Evolutionary conservation across 53 echinoderm and acorn worm species (phyloP).

Genomic region (Glandiceps talaboti): DNA sequence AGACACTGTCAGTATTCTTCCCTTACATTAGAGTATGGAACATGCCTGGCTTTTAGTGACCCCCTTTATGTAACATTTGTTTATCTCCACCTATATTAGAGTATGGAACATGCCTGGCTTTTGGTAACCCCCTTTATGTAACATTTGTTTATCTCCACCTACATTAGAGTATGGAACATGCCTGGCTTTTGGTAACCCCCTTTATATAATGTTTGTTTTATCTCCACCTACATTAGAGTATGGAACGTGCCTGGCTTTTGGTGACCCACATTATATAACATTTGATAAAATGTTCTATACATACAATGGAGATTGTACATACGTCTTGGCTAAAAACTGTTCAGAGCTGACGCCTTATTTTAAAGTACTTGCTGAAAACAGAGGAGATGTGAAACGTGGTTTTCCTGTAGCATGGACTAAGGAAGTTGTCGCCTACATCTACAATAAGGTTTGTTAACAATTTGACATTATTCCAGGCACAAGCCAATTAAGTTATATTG

Average conservation of each 20-base stretch:
- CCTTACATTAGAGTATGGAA: no score
- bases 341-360: neutral
- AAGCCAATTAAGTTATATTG: no score
- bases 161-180: slow-evolving; percentile 9
- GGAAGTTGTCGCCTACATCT: neutral
- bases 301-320: slow-evolving; percentile 16
- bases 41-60: no score
- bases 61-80: no score
- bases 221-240: neutral
- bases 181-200: slow-evolving; percentile 14
- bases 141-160: no score
- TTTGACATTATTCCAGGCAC: no score
- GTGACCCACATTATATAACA: slow-evolving; percentile 16
- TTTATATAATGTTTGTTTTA: slow-evolving; percentile 10
- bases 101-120: no score
- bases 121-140: no score
- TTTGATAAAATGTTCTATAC: slow-evolving; percentile 2
- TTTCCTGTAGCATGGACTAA: neutral
- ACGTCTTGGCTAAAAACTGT: slow-evolving; percentile 13
- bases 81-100: no score
- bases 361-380: neutral
- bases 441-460: no score
- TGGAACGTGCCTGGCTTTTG: slow-evolving; percentile 13
- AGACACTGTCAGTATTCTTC: no score
- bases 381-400: neutral